Base-by-base conservation (phyloP, 2,797 vertebrate species). In the Menidia menidia region DNA sequence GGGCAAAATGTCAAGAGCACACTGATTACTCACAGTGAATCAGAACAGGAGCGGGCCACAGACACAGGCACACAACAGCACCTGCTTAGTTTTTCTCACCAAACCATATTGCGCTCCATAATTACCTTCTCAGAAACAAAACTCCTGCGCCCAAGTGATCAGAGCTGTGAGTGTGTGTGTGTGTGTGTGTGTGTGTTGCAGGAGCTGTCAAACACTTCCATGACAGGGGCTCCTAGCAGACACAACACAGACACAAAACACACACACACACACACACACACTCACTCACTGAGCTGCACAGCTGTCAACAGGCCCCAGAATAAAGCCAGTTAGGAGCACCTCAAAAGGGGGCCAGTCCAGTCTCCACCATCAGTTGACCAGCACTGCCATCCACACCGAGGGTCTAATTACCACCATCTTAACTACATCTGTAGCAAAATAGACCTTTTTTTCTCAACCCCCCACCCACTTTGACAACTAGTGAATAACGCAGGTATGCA, bases 1-100 rank as follows among this genome's bases (percentile, higher is more conserved):
- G 71, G 82, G 67, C 71, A 42, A 69, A 62, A 85, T 88, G 81
- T 90, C 79, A 82, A 63, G 54, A 75, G 64, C 45, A 59, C 61
- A 54, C 60, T 33, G 77, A 75, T 61, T 72, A 56, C 54, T 76
- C 64, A 3, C 0, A 13, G 64, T 30, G 59, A 71, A 60, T 39
- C 47, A 47, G 68, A 51, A 60, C 44, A 50, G 48, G 74, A 68
- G 47, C 59, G 25, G 79, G 41, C 55, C 62, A 39, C 30, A 74
- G 61, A 31, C 33, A 41, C 30, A 32, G 42, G 57, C 69, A 74
- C 66, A 64, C 51, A 42, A 74, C 58, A 66, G 35, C 80, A 77
- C 68, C 75, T 71, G 75, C 65, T 77, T 68, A 30, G 60, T 43
- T 53, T 43, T 30, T 50, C 65, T 64, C 59, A 47, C 51, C 30